Percentiles rank a stretch among this genome's conserved stretches.
phyloP scores from a whole-genome alignment of 92 coral and sea anemone genomes.

The Parazoanthus swiftii region DNA sequence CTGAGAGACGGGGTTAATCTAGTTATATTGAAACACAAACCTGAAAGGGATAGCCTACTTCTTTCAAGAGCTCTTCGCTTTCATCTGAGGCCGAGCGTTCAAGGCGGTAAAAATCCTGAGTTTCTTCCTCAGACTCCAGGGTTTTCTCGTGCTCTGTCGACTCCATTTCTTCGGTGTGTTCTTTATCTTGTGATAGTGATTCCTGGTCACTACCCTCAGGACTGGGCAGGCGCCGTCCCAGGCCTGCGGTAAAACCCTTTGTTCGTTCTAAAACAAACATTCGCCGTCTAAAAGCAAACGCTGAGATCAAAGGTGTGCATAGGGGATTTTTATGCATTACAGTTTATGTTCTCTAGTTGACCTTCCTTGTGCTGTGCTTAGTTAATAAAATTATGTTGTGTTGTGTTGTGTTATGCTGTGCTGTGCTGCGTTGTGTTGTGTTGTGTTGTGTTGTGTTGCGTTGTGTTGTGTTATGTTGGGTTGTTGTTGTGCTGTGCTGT shows the following conservation, averaged over 20 bases:
- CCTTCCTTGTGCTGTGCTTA: too few species aligned
- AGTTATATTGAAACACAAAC: not conserved
- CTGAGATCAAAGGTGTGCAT: too few species aligned
- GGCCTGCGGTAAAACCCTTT: slow-evolving; percentile 69
- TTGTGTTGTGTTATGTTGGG: too few species aligned
- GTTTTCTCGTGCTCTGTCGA: slow-evolving; percentile 37
- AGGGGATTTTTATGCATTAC: too few species aligned
- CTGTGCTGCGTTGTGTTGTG: too few species aligned
- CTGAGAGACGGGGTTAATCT: not conserved
- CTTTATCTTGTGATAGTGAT: slow-evolving; percentile 55
- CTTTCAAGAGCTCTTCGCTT: slow-evolving; percentile 42
- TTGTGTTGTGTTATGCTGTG: too few species aligned
- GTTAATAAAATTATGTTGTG: too few species aligned
- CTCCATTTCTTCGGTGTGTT: slow-evolving; percentile 40
- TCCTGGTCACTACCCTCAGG: slow-evolving; percentile 91
- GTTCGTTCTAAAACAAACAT: slow-evolving; percentile 59
- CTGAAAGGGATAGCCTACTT: slow-evolving; percentile 39
- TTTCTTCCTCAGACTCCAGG: slow-evolving; percentile 65
- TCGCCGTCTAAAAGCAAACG: slow-evolving; percentile 43
- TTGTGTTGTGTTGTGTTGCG: too few species aligned
- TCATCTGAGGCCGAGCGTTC: slow-evolving; percentile 69
- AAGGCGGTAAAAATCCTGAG: slow-evolving; percentile 84
- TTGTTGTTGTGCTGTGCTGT: too few species aligned
- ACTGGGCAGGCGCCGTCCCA: slow-evolving; percentile 80
- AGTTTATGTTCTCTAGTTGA: too few species aligned